phyloP scores from a whole-genome alignment of 2,888 invertebrate genomes.

The Aricia artaxerxes region DNA sequence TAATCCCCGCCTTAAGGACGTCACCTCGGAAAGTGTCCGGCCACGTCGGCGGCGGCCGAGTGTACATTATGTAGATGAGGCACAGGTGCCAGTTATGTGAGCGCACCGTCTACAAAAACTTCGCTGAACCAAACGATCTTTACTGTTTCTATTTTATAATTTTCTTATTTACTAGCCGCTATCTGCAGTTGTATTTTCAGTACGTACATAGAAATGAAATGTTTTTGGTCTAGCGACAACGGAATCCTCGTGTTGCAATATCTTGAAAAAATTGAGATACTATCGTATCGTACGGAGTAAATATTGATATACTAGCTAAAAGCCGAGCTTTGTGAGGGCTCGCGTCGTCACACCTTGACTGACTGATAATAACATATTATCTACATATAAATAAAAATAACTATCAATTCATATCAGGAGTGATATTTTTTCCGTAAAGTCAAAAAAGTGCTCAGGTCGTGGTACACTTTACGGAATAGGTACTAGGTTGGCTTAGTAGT shows the following conservation, averaged over 20 bases:
- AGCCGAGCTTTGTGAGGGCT: no score
- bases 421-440: no score
- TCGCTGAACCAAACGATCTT: conserved; percentile 67
- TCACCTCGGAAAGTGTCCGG: conserved; percentile 55
- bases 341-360: no score
- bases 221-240: neutral
- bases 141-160: conserved; percentile 65
- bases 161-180: conserved; percentile 45
- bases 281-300: neutral
- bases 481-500: no score
- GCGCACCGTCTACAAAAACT: conserved; percentile 69
- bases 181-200: conserved; percentile 30
- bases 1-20: neutral
- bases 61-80: conserved; percentile 78
- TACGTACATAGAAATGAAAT: no score
- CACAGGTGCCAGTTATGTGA: conserved; percentile 76
- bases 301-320: neutral
- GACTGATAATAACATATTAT: no score
- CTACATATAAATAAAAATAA: no score
- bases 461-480: no score
- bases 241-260: neutral
- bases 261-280: neutral
- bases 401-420: no score
- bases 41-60: conserved; percentile 61
- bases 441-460: no score